Percentiles rank a stretch among this genome's conserved stretches.
These are phyloP conservation scores for Orycteropus afer DNA, from an alignment of 2,113 vertebrate species.

Conservation along the genomic window DNA sequence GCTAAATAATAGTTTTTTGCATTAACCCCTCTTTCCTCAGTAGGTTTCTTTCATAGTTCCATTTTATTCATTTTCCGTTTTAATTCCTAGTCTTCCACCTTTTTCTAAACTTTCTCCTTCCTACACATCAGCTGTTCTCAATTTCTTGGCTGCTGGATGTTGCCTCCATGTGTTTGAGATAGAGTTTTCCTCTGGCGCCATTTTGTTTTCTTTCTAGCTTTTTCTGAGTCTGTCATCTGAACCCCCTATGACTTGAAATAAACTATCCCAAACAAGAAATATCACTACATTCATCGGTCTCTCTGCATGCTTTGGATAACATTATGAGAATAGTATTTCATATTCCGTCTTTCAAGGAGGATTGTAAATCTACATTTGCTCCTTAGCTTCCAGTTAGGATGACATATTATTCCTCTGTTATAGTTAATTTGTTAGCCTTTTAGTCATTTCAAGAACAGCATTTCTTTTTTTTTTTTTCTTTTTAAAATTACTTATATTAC, in stretches of 20 bases:
- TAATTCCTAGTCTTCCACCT: neutral
- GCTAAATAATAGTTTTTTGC: neutral
- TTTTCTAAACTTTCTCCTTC: neutral
- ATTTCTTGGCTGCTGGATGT: neutral
- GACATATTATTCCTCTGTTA: neutral
- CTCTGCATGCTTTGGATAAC: neutral
- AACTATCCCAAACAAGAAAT: neutral
- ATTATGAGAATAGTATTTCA: neutral
- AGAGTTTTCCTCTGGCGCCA: neutral
- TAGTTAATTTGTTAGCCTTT: neutral
- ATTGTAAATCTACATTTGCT: neutral
- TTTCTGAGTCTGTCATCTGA: neutral
- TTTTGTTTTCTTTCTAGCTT: neutral
- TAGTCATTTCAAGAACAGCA: neutral
- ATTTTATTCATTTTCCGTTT: conserved; percentile 23
- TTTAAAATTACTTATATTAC: neutral
- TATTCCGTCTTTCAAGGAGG: neutral
- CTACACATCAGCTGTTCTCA: conserved; percentile 19
- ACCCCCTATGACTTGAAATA: neutral
- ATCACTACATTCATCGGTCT: neutral
- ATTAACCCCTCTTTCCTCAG: neutral
- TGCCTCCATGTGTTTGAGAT: neutral
- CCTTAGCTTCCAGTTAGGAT: neutral
- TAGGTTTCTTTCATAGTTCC: neutral
- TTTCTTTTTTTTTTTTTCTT: neutral